A percentile compares a stretch with the other conserved stretches of the same genome.
These are phyloP conservation scores for Spicauda simplicius DNA, from an alignment of 2,888 invertebrate genomes.

Conservation along the genomic window DNA sequence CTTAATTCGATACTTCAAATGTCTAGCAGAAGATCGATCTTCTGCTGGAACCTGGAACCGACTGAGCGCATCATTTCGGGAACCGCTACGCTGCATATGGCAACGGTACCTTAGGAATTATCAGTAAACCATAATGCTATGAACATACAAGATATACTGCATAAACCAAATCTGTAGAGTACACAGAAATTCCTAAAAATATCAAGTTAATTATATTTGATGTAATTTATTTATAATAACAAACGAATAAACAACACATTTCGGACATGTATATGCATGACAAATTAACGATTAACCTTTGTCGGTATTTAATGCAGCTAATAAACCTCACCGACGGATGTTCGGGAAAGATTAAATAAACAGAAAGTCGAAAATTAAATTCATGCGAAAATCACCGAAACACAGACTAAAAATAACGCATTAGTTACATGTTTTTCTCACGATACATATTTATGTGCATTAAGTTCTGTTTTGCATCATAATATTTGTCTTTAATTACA, in stretches of 20 bases:
- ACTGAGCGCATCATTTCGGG: too few species aligned
- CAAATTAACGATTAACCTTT: slow-evolving; percentile 1
- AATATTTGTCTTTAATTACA: too few species aligned
- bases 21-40: too few species aligned
- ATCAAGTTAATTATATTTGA: not conserved
- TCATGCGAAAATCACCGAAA: slow-evolving; percentile 6
- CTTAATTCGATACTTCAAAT: too few species aligned
- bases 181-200: not conserved
- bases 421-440: not conserved
- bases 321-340: slow-evolving; percentile 15
- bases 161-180: not conserved
- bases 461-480: not conserved
- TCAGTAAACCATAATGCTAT: too few species aligned
- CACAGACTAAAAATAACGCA: slow-evolving; percentile 5
- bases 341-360: slow-evolving; percentile 12
- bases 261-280: not conserved
- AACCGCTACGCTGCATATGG: too few species aligned
- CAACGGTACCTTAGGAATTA: too few species aligned
- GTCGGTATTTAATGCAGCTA: slow-evolving; percentile 8
- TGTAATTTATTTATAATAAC: not conserved
- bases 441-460: not conserved
- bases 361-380: slow-evolving; percentile 22
- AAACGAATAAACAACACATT: not conserved
- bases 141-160: not conserved
- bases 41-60: too few species aligned